Evolutionary conservation across 1,140 invertebrate species (phyloP), one percentile per base, ranked within the genome.

Genomic region (Cydia amplana): DNA sequence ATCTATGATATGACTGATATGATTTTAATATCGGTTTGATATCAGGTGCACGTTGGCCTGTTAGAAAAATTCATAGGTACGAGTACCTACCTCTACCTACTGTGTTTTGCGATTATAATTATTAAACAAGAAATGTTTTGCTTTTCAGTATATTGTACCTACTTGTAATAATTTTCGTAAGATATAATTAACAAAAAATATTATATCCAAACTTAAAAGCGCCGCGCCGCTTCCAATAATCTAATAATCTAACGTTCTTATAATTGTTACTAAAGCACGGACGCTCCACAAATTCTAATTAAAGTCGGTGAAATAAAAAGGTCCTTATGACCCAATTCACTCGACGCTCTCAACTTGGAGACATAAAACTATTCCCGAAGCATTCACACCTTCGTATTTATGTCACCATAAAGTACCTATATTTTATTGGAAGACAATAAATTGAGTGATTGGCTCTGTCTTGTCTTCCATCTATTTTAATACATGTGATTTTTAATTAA

Each of bases 381-480:
- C 55, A 10, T 60, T 60, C 20, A 6, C 55, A 60, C 55, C 55
- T 55, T 60, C 20, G 55, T 55, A 60, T 60, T 60, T 60, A 60
- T 23, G 55, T 60, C 55, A 18, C 55, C 9, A 60, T 60, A 60
- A 60, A 60, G n/a, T 60, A n/a, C n/a, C n/a, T n/a, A 20, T 23
- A 23, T 60, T 55, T 60, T 60, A 60, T 60, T 60, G 7, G 20
- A 60, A 60, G 20, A n/a, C 55, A 12, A 60, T 23, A 23, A 60
- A 60, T 60, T 12, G 20, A 60, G 20, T 60, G 55, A 60, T 23
- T 60, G 49, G 49, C 49, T 51, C 49, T n/a, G 49, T 51, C n/a
- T 51, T 18, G 9, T 23, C 7, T 10, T 23, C 7, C 18, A 60
- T 60, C 20, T 60, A 20, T 60, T 18, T 60, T 10, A 23, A 60